A percentile compares a stretch with the other conserved stretches of the same genome.
phyloP scores from a whole-genome alignment of 2,888 invertebrate genomes.

The Xylota sylvarum region DNA sequence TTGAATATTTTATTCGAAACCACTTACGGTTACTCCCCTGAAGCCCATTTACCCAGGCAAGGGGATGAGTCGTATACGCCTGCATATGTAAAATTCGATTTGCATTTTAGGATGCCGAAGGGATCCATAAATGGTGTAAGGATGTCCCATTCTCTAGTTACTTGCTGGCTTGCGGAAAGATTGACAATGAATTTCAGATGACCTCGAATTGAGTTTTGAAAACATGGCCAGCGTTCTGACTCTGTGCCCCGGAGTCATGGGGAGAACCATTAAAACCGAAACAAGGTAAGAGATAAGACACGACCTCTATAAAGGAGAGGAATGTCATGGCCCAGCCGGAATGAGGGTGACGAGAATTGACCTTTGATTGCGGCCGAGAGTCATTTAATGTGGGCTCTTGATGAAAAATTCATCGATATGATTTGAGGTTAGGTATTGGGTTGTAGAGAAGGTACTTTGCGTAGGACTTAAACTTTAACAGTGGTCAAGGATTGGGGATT shows the following conservation, averaged over 20 bases:
- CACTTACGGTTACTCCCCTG: constrained; percentile 55
- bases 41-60: constrained; percentile 42
- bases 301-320: constrained; percentile 17
- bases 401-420: constrained; percentile 69
- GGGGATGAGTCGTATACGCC: constrained; percentile 26
- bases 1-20: constrained; percentile 73
- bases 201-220: constrained; percentile 60
- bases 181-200: constrained; percentile 76
- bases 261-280: constrained; percentile 37
- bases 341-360: constrained; percentile 53
- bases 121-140: constrained; percentile 66
- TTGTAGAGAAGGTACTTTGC: not conserved
- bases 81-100: constrained; percentile 73
- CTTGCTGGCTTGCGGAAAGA: constrained; percentile 28
- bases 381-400: constrained; percentile 42
- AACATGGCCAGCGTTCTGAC: constrained; percentile 2
- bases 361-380: constrained; percentile 60
- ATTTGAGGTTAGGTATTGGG: constrained; percentile 11
- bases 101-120: constrained; percentile 72
- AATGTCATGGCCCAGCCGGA: constrained; percentile 35
- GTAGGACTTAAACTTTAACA: not conserved
- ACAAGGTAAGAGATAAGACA: constrained; percentile 40
- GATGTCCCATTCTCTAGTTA: constrained; percentile 35
- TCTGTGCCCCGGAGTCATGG: constrained; percentile 17
- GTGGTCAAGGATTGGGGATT: constrained; percentile 6